Percentiles rank a stretch among this genome's conserved stretches.
phyloP scores from a whole-genome alignment of 1,140 invertebrate genomes.

The Triops cancriformis region DNA sequence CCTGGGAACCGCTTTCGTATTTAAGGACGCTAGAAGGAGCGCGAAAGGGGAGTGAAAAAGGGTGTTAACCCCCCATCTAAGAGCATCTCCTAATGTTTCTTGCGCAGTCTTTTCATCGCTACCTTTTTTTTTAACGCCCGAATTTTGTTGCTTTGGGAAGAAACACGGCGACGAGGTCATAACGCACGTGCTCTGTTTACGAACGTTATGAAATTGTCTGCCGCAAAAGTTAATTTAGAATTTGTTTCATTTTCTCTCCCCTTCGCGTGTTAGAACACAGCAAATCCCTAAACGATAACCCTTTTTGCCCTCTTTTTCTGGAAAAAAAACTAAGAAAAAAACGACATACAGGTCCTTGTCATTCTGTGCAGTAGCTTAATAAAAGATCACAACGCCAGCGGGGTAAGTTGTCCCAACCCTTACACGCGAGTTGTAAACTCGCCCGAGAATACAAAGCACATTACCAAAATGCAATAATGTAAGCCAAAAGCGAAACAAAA shows the following conservation, averaged over 20 bases:
- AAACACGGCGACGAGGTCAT: neutral
- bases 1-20: too few species aligned
- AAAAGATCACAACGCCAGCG: neutral
- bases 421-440: too few species aligned
- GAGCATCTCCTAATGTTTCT: too few species aligned
- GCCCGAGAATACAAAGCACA: neutral
- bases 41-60: too few species aligned
- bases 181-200: neutral
- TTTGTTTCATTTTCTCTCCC: neutral
- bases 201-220: neutral
- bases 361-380: conserved; percentile 1
- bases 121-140: too few species aligned
- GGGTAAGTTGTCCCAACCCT: neutral
- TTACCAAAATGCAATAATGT: neutral
- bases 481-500: neutral
- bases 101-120: too few species aligned
- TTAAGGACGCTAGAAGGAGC: too few species aligned
- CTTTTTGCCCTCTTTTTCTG: neutral
- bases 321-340: neutral
- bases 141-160: neutral
- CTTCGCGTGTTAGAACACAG: too few species aligned
- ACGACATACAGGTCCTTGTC: neutral
- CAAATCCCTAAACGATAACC: too few species aligned
- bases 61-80: too few species aligned
- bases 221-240: conserved; percentile 7